Percentiles rank a stretch among this genome's conserved stretches.
Evolutionary conservation across 1,140 invertebrate genomes (phyloP).

Genomic region (Ceratosolen fusciceps): DNA sequence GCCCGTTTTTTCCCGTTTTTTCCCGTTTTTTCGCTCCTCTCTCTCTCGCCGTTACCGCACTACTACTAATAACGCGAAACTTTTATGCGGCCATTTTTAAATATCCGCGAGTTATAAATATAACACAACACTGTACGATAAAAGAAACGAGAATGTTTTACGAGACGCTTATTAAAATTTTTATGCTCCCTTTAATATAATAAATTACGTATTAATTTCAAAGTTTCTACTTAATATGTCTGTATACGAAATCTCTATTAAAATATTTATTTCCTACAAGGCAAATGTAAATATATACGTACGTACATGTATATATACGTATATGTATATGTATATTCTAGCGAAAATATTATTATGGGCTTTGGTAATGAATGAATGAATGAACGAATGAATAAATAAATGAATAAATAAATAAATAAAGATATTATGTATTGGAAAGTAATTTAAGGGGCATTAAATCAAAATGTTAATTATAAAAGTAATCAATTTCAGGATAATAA

Average conservation of each 20-base stretch:
- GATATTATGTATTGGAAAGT: no score
- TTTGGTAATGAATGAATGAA: no score
- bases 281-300: not conserved
- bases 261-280: conserved; percentile 4
- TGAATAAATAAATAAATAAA: no score
- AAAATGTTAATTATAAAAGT: not conserved
- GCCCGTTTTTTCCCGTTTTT: no score
- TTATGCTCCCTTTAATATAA: conserved; percentile 29
- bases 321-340: no score
- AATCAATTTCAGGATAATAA: not conserved
- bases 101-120: conserved; percentile 38
- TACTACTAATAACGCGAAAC: conserved; percentile 36
- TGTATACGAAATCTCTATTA: not conserved
- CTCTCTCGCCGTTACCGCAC: no score
- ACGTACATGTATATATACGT: no score
- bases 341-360: no score
- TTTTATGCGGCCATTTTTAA: conserved; percentile 30
- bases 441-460: no score
- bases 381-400: no score
- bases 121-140: conserved; percentile 29
- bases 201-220: conserved; percentile 31
- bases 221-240: conserved; percentile 24
- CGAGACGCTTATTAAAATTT: conserved; percentile 26
- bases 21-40: no score
- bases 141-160: conserved; percentile 38